Evolutionary conservation across 2,888 invertebrate genomes (phyloP).

Genomic region (Panzeria rudis): DNA sequence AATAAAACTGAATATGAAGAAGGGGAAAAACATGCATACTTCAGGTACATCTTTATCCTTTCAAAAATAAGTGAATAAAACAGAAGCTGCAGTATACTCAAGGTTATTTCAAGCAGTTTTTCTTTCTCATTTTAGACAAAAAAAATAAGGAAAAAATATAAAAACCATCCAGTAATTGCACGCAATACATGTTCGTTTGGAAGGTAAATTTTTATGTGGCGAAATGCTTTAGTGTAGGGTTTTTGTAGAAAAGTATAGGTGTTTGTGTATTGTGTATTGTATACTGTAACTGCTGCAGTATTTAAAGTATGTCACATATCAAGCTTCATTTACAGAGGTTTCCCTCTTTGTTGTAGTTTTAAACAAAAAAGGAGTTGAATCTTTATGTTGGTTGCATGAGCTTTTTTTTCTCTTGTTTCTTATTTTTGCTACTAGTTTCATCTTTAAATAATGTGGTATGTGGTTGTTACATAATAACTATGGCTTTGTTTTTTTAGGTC

Average conservation of each 20-base stretch:
- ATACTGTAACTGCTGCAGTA: constrained; percentile 34
- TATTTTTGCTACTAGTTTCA: constrained; percentile 64
- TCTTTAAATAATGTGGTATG: constrained; percentile 72
- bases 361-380: constrained; percentile 64
- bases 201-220: constrained; percentile 18
- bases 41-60: constrained; percentile 63
- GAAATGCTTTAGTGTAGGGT: constrained; percentile 20
- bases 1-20: neutral
- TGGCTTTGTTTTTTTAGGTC: constrained; percentile 62
- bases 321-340: constrained; percentile 58
- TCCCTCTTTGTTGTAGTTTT: constrained; percentile 40
- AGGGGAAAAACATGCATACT: neutral
- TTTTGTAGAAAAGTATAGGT: constrained; percentile 16
- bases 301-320: constrained; percentile 60
- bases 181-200: constrained; percentile 55
- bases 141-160: neutral
- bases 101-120: constrained; percentile 65
- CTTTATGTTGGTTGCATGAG: constrained; percentile 47
- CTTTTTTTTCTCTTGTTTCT: constrained; percentile 1
- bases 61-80: constrained; percentile 48
- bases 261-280: neutral
- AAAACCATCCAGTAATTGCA: constrained; percentile 54
- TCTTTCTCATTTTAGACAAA: constrained; percentile 6
- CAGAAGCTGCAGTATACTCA: constrained; percentile 50
- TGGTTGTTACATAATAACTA: constrained; percentile 70